Conservation (phyloP, 1,140 invertebrate genomes). For the Ceratina calcarata region DNA sequence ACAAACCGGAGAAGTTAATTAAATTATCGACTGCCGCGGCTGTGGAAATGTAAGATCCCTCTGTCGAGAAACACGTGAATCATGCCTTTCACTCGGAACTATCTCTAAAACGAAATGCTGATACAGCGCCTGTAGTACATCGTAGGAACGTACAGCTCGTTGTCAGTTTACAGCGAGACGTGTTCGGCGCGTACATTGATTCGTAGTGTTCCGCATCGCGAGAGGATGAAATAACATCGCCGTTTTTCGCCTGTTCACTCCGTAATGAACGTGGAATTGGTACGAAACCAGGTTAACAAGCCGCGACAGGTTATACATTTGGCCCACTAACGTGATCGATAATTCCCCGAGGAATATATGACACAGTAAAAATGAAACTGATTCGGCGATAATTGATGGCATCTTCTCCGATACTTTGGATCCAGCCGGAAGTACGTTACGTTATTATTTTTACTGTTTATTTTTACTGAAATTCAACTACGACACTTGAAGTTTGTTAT, state of each 20-base stretch:
- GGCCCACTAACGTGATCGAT: constrained; percentile 5
- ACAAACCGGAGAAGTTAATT: neutral
- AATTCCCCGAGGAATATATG: constrained; percentile 12
- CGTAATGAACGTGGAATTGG: neutral
- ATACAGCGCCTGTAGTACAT: neutral
- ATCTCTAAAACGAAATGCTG: constrained; percentile 15
- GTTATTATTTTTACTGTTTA: neutral
- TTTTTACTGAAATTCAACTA: neutral
- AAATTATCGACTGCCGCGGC: constrained; percentile 43
- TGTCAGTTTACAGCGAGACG: constrained; percentile 40
- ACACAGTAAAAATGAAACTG: neutral
- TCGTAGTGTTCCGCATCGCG: neutral
- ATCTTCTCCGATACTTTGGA: neutral
- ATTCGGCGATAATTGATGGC: neutral
- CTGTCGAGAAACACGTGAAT: constrained; percentile 31
- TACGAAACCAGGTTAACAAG: neutral
- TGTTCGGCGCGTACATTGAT: neutral
- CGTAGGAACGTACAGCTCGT: no score
- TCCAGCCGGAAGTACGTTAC: neutral
- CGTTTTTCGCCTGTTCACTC: neutral
- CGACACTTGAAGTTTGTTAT: neutral
- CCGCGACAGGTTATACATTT: constrained; percentile 7
- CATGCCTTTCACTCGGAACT: neutral
- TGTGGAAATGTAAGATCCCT: constrained; percentile 26
- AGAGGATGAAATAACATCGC: neutral